Base-by-base conservation (phyloP, 2,797 vertebrate species). In the Danio tinwini region DNA sequence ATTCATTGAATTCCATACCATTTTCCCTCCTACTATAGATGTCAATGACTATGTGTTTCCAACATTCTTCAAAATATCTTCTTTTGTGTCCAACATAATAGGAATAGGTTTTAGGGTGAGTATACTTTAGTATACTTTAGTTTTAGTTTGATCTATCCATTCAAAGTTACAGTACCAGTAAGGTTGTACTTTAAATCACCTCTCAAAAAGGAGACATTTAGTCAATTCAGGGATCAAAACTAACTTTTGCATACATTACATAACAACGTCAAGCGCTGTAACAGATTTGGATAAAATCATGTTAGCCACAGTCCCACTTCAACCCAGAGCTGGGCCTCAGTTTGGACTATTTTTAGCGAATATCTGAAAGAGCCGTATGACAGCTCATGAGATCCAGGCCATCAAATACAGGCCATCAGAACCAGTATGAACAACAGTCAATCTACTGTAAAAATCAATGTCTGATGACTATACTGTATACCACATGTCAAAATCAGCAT, bases 271-370 rank as follows among this genome's bases (percentile, higher is more conserved):
- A 55, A 17, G 37, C 16, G 17, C 37, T 53, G 29, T 13, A 5
- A 53, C n/a, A 13, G 37, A 40, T 13, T 19, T 13, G 2, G 16
- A 17, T 58, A 21, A 45, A 58, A 72, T 58, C 70, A 58, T 72
- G 45, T 81, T 68, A 59, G 47, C 13, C 42, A 65, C 67, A 53
- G n/a, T 53, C 14, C 21, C 47, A 52, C 39, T 49, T n/a, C 39
- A 49, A 53, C 67, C 13, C 65, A 71, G 56, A 29, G 73, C 37
- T n/a, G 50, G 55, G 68, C 55, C 58, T 71, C 40, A 64, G 29
- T 49, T 70, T 58, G 19, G n/a, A 21, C 75, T 77, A 67, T 68
- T 53, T 77, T 82, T 67, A 67, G 61, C 10, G 19, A 47, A 77
- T 16, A 77, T 61, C 10, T 53, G 44, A 77, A 73, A 82, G 16